Evolutionary conservation across 1,140 invertebrate species (phyloP), one percentile per base, ranked within the genome.

Genomic region (Bombus waltoni): DNA sequence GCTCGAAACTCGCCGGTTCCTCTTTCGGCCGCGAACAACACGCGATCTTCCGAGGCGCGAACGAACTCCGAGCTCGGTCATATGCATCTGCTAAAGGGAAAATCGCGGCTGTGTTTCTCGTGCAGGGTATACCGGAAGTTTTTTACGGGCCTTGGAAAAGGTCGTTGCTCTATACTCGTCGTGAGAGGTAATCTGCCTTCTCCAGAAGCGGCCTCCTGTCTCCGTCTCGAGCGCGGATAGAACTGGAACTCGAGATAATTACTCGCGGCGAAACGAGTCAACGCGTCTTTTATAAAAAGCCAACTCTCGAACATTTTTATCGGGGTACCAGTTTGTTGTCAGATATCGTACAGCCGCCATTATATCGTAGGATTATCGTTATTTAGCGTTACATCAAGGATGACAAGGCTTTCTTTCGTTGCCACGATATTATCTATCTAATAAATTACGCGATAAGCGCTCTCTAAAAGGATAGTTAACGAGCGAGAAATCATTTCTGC

Each of bases 81-180:
- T 80, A 78, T 80, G 83, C 87, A 88, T 88, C 87, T 81, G 89
- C 57, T 73, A 59, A 78, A 80, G 75, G 87, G 87, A 90, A 88
- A 90, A 90, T 88, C 89, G 88, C 82, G 85, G 53, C 57, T 32
- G 75, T 38, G n/a, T 65, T 86, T 84, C 76, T 86, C 86, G 88
- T 83, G 89, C 81, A 66, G 73, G 79, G 75, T 81, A 90, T 90
- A 84, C 89, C 89, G 89, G 89, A 90, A 90, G 89, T 86, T 77
- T 66, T 87, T 88, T 88, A 85, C 72, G 74, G 53, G 73, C 59
- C 75, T 70, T 66, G 79, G 83, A 90, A 85, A 62, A 59, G 89
- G 81, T 90, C 89, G 72, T 89, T 89, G 89, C 83, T 71, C 83
- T 28, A n/a, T 47, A 59, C 65, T 38, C 47, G 59, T 71, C 78